Conservation (phyloP, 2,797 vertebrate species). For the Crax fasciolata region DNA sequence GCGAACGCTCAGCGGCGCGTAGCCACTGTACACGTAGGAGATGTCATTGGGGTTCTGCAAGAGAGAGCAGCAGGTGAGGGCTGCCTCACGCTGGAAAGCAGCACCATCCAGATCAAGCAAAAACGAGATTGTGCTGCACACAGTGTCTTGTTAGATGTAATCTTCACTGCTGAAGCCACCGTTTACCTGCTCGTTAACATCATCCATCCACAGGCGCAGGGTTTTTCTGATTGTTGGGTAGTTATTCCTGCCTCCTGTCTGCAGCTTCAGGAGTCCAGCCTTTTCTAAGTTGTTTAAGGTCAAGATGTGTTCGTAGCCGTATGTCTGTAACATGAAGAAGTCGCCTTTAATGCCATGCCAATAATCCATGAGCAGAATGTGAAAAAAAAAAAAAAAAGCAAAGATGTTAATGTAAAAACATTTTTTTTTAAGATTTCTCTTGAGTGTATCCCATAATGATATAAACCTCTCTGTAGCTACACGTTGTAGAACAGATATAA, state of each 20-base stretch:
- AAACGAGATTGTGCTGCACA: accelerated
- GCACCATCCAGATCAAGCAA: background rate
- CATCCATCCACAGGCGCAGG: slow-evolving; percentile 97
- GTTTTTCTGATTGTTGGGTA: slow-evolving; percentile 98
- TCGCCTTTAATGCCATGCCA: background rate
- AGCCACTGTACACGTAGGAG: slow-evolving; percentile 97
- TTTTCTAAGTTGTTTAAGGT: slow-evolving; percentile 96
- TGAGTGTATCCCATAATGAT: background rate
- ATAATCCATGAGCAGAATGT: background rate
- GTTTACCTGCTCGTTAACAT: slow-evolving; percentile 94
- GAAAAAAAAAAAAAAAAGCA: background rate
- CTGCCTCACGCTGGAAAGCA: background rate
- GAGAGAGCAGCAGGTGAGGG: background rate
- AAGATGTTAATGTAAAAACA: background rate
- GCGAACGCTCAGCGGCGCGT: slow-evolving; percentile 94
- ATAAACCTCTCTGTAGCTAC: background rate
- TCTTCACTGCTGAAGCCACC: accelerated
- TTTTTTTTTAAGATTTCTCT: background rate
- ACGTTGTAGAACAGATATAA: background rate
- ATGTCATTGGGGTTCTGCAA: slow-evolving; percentile 96
- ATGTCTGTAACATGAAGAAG: slow-evolving; percentile 86
- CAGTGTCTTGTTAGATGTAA: too few relatives aligned
- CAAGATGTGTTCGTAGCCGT: slow-evolving; percentile 95
- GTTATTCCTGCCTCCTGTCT: slow-evolving; percentile 91
- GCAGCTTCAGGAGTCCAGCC: slow-evolving; percentile 90